phyloP scores from a whole-genome alignment of 2,113 vertebrate genomes.

The Perca flavescens region DNA sequence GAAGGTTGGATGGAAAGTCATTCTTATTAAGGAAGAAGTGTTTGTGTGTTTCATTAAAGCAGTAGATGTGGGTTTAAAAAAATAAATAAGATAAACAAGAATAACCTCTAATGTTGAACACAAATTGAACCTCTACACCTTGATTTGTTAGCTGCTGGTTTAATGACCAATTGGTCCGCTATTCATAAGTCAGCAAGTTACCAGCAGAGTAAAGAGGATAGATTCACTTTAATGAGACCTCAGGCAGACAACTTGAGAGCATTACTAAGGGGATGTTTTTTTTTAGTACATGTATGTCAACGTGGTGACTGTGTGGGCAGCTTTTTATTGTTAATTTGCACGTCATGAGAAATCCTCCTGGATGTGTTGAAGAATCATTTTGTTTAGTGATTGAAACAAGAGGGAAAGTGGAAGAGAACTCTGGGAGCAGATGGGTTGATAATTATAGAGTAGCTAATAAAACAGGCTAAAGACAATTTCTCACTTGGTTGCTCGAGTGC shows the following conservation, averaged over 20 bases:
- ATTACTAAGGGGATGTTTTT: slow-evolving; percentile 1
- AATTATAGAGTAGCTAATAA: slow-evolving; percentile 62
- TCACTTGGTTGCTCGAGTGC: slow-evolving; percentile 34
- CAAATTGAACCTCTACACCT: neutral
- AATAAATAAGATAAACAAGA: neutral
- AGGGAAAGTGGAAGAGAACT: slow-evolving; percentile 48
- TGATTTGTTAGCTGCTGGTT: slow-evolving; percentile 4
- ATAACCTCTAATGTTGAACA: neutral
- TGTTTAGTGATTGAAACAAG: neutral
- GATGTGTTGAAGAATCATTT: slow-evolving; percentile 26
- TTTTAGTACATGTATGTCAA: slow-evolving; percentile 8
- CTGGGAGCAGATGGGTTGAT: slow-evolving; percentile 66
- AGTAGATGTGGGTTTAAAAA: neutral
- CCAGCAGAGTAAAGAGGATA: slow-evolving; percentile 27
- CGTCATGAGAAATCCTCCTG: slow-evolving; percentile 43
- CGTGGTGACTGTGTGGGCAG: slow-evolving; percentile 11
- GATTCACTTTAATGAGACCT: slow-evolving; percentile 38
- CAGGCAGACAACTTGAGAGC: slow-evolving; percentile 35
- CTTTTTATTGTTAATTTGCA: slow-evolving; percentile 34
- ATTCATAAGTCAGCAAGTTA: slow-evolving; percentile 28
- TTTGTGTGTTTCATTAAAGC: neutral
- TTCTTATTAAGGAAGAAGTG: neutral
- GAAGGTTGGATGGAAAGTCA: neutral
- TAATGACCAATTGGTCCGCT: slow-evolving; percentile 6
- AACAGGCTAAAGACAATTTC: slow-evolving; percentile 64